phyloP scores from a whole-genome alignment of 2,888 invertebrate genomes.

The Tetragonisca angustula region DNA sequence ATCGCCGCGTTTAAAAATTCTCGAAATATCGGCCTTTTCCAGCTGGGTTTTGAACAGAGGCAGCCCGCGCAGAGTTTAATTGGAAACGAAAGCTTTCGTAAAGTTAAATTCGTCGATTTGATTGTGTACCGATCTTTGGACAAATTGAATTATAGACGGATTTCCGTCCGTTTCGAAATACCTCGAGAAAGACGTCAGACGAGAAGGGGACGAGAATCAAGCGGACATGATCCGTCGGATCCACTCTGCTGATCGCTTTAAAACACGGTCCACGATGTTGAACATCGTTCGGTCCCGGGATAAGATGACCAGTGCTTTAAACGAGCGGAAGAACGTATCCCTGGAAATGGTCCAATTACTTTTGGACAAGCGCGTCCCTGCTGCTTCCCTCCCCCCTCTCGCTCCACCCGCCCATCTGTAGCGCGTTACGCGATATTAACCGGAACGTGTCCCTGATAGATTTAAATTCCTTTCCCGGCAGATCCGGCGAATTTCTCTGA shows the following conservation, averaged over 20 bases:
- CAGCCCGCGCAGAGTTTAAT: too few species aligned
- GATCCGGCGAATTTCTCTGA: conserved; percentile 59
- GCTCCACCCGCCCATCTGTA: background rate
- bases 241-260: background rate
- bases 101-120: background rate
- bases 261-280: background rate
- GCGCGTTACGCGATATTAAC: conserved; percentile 56
- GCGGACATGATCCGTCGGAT: background rate
- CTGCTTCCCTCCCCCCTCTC: too few species aligned
- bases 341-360: conserved; percentile 44
- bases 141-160: background rate
- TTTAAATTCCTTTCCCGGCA: conserved; percentile 63
- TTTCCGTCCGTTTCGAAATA: background rate
- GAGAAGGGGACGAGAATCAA: background rate
- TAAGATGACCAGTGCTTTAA: conserved; percentile 3
- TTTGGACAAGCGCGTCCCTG: conserved; percentile 19
- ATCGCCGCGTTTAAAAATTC: too few species aligned
- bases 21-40: too few species aligned
- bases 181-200: background rate
- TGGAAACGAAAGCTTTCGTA: too few species aligned
- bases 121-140: background rate
- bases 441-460: conserved; percentile 62
- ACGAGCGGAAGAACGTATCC: conserved; percentile 23
- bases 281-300: background rate
- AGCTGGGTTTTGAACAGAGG: too few species aligned